phyloP scores from a whole-genome alignment of 2,797 vertebrate species.

The Myiothlypis coronata region DNA sequence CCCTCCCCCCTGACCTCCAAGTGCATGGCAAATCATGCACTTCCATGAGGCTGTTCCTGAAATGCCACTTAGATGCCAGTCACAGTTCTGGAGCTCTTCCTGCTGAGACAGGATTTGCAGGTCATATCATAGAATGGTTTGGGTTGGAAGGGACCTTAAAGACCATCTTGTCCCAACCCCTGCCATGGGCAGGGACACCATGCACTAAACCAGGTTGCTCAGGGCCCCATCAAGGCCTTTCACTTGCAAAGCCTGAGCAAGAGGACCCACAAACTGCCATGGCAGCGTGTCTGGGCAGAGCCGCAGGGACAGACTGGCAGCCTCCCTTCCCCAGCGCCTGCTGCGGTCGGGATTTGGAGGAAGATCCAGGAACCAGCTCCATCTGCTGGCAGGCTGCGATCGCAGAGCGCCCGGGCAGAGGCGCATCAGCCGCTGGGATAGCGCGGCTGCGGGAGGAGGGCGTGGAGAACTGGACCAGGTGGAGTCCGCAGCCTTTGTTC shows the following conservation, averaged over 20 bases:
- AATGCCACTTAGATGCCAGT: not conserved
- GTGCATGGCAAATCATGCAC: fast-evolving
- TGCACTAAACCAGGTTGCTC: not conserved
- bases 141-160: not conserved
- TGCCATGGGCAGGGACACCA: not conserved
- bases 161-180: not conserved
- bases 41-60: not conserved
- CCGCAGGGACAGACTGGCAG: not conserved
- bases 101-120: not conserved
- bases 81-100: not conserved
- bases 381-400: constrained; percentile 1
- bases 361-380: not conserved
- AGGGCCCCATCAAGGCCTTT: not conserved
- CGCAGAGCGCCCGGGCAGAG: not conserved
- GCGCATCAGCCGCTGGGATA: not conserved
- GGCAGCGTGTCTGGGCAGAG: not conserved
- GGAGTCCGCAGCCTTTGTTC: not conserved
- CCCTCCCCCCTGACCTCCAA: not conserved
- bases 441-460: not conserved
- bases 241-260: not conserved
- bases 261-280: not conserved
- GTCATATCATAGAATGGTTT: not conserved
- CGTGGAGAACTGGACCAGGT: not conserved
- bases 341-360: fast-evolving
- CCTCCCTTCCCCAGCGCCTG: not conserved